phyloP scores from a whole-genome alignment of 2,113 vertebrate genomes.

The Peromyscus leucopus region DNA sequence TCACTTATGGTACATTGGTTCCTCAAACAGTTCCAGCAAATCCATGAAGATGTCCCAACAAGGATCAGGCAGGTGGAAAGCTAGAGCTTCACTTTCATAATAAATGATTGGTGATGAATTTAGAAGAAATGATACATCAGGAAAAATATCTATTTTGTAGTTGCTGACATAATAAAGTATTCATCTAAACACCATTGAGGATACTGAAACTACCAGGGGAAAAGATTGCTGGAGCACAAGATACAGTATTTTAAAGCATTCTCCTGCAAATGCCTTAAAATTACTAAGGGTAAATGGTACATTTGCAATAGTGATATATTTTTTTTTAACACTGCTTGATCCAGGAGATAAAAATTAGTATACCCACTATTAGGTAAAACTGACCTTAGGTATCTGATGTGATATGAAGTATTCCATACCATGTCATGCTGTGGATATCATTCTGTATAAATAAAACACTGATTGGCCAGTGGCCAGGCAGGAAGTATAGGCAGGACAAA shows the following conservation, averaged over 20 bases:
- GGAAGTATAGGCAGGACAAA: too few species aligned
- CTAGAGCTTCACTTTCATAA: not conserved
- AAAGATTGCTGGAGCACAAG: not conserved
- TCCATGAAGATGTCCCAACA: not conserved
- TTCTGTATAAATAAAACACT: too few species aligned
- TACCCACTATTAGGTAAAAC: not conserved
- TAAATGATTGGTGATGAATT: not conserved
- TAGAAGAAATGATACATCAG: not conserved
- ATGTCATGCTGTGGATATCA: not conserved
- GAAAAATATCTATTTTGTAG: not conserved
- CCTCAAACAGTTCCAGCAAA: not conserved
- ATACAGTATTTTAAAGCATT: conserved; percentile 29
- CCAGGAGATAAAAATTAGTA: not conserved
- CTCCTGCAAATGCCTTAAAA: not conserved
- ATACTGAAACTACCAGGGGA: not conserved
- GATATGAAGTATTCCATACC: not conserved
- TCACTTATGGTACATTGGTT: not conserved
- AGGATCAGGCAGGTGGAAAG: not conserved
- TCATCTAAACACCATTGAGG: not conserved
- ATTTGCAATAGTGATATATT: not conserved
- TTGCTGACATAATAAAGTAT: not conserved
- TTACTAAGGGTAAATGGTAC: not conserved
- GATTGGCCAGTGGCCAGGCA: too few species aligned
- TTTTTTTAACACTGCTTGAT: not conserved
- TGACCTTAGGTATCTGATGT: not conserved